Evolutionary conservation across 1,140 invertebrate genomes (phyloP).

Genomic region (Nasonia vitripennis): DNA sequence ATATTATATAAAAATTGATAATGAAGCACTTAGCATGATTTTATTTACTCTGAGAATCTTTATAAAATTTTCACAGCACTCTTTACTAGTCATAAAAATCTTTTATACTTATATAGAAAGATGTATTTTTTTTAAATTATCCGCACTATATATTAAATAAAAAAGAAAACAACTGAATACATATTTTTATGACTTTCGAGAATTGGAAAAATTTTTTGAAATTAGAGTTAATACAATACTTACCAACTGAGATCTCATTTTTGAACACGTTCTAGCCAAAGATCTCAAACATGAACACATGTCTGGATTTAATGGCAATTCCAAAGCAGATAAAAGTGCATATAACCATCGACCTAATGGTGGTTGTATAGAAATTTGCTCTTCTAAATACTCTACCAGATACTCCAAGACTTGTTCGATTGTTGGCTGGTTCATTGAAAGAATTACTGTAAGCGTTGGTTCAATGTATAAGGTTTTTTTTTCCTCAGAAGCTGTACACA

Average conservation of each 20-base stretch:
- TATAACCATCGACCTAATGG: conserved; percentile 78
- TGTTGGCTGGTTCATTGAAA: conserved; percentile 74
- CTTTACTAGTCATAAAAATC: conserved; percentile 22
- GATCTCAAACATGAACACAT: conserved; percentile 76
- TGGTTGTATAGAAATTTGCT: conserved; percentile 62
- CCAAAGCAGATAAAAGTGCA: conserved; percentile 75
- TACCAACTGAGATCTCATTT: conserved; percentile 75
- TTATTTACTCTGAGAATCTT: not conserved
- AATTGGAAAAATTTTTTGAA: conserved; percentile 1
- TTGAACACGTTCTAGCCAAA: conserved; percentile 75
- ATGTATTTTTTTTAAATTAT: conserved; percentile 6
- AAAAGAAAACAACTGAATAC: not conserved
- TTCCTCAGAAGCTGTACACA: conserved; percentile 58
- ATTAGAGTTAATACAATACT: conserved; percentile 49
- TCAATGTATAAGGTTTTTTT: conserved; percentile 47
- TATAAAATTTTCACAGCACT: not conserved
- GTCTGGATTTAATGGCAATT: conserved; percentile 79
- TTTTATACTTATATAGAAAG: not conserved
- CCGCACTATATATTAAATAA: not conserved
- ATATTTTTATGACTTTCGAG: conserved; percentile 5
- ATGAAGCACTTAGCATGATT: conserved; percentile 8
- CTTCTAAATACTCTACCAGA: conserved; percentile 73
- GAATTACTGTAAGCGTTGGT: conserved; percentile 73
- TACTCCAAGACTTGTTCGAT: conserved; percentile 76
- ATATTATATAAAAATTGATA: conserved; percentile 47